Base-by-base conservation (phyloP, 2,797 vertebrate species). In the Urosaurus nigricauda region DNA sequence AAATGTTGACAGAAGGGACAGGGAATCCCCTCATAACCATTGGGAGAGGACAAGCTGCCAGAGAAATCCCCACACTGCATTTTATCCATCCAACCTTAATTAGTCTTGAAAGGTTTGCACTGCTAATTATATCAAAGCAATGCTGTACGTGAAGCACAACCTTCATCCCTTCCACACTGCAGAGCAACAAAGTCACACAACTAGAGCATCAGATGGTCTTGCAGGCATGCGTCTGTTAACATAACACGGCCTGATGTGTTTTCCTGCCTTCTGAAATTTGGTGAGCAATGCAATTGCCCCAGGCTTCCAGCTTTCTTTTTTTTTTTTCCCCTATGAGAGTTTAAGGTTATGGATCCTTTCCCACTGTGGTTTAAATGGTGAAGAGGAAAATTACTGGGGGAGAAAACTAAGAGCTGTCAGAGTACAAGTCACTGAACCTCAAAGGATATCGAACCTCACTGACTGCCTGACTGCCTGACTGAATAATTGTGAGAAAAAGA, bases 21-120 rank as follows among this genome's bases (percentile, higher is more conserved):
- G 87, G 95, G 92, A 95, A 93, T 93, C 93, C 93, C 91, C 71
- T 85, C 47, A n/a, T 85, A 89, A 93, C 92, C 90, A 79, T 17
- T 94, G 93, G 93, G 93, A 93, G 86, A 92, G 90, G 94, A 93
- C 94, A 95, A 93, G 93, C 92, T 91, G 92, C 89, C 78, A 91
- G 92, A 94, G 94, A 95, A 95, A 91, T 94, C 93, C 93, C 90
- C 91, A 92, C 91, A 92, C 92, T 93, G 88, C 83, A 83, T 92
- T 81, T 96, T 93, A 91, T 92, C 79, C 65, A 93, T 87, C 83
- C 81, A 92, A 92, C 91, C 91, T 86, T 95, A 95, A 96, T 96
- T 94, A 94, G 88, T 94, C 87, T 92, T 94, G 95, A 95, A 95
- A 93, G 92, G 86, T 95, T 94, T 93, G 70, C 93, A 81, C 91